A percentile compares a stretch with the other conserved stretches of the same genome.
These are phyloP conservation scores for Epizoanthus ramosus DNA, from an alignment of 92 coral and sea anemone species.

Conservation along the genomic window DNA sequence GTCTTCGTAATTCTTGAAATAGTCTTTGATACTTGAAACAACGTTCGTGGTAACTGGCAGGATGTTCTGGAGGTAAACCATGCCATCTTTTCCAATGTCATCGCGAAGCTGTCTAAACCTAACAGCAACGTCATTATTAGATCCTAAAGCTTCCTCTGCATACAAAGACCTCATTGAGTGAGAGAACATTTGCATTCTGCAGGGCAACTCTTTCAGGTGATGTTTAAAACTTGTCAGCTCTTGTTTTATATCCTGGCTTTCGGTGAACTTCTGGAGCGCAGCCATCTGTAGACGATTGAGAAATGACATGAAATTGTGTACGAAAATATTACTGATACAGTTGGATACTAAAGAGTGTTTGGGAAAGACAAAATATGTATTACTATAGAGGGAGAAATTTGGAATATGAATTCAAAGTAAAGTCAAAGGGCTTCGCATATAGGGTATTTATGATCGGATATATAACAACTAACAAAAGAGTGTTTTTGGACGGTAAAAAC, in stretches of 20 bases:
- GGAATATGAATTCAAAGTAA: no score
- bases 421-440: no score
- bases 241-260: neutral
- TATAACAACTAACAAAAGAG: no score
- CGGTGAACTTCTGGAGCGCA: no score
- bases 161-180: conserved; percentile 59
- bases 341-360: no score
- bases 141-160: conserved; percentile 31
- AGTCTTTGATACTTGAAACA: conserved; percentile 50
- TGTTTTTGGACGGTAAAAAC: no score
- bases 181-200: conserved; percentile 53
- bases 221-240: neutral
- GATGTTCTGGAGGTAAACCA: conserved; percentile 57
- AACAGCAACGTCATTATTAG: conserved; percentile 6
- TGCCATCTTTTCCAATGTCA: conserved; percentile 65
- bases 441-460: no score
- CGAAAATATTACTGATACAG: no score
- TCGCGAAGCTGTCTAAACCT: conserved; percentile 70
- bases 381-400: no score
- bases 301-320: no score
- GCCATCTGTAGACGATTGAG: no score
- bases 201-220: conserved; percentile 42
- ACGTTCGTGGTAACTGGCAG: conserved; percentile 59
- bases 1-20: conserved; percentile 58
- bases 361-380: no score